Percentiles rank a stretch among this genome's conserved stretches.
Conservation (phyloP, 2,888 invertebrate genomes). For the Eilema griseolum region DNA sequence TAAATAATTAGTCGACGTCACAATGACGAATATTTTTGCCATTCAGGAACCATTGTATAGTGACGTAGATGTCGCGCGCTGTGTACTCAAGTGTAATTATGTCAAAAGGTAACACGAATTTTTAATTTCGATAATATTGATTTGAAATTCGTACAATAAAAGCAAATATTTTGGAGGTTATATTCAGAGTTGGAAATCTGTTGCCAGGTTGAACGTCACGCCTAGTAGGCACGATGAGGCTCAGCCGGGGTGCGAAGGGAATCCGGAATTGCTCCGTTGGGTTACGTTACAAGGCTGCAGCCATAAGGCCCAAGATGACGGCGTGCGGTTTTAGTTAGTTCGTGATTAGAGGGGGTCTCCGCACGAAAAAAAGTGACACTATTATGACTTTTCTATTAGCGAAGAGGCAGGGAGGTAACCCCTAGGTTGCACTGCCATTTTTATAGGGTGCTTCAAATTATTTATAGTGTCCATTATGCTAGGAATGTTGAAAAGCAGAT, state of each 20-base stretch:
- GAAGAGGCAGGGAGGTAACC: too few species aligned
- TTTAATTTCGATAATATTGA: constrained; percentile 9
- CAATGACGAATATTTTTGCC: constrained; percentile 15
- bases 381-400: too few species aligned
- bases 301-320: too few species aligned
- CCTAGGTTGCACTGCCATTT: too few species aligned
- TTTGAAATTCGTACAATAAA: neutral
- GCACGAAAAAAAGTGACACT: too few species aligned
- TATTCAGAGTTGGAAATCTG: neutral
- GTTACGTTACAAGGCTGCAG: neutral
- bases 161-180: constrained; percentile 6
- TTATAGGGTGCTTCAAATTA: too few species aligned
- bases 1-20: constrained; percentile 18
- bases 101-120: constrained; percentile 24
- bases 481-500: neutral
- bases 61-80: constrained; percentile 41
- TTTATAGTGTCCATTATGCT: neutral
- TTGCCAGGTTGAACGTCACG: neutral
- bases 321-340: too few species aligned
- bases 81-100: constrained; percentile 39
- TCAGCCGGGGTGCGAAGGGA: neutral
- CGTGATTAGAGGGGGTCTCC: too few species aligned
- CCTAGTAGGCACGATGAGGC: neutral
- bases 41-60: neutral
- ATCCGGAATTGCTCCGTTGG: neutral